phyloP scores from a whole-genome alignment of 2,797 vertebrate species.

The Syngnathus acus region DNA sequence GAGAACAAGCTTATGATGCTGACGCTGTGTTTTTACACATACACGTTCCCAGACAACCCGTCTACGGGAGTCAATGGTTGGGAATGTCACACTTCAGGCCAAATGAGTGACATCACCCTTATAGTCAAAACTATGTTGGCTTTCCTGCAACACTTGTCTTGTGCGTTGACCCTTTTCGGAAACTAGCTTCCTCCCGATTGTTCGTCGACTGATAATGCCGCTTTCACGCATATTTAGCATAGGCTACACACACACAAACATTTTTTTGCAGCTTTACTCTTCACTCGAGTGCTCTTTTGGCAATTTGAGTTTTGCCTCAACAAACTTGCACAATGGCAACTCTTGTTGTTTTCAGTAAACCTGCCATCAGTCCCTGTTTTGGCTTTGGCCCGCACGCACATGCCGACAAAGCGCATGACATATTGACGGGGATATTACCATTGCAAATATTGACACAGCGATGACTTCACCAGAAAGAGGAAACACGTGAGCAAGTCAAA shows the following conservation, averaged over 20 bases:
- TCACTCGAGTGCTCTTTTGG: constrained; percentile 37
- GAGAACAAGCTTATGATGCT: constrained; percentile 4
- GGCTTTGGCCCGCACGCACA: constrained; percentile 20
- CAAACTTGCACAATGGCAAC: constrained; percentile 31
- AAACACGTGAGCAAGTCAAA: constrained; percentile 55
- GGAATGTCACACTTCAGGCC: constrained; percentile 61
- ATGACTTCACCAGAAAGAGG: constrained; percentile 65
- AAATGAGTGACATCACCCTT: constrained; percentile 28
- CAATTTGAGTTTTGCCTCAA: constrained; percentile 29
- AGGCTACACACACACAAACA: constrained; percentile 13
- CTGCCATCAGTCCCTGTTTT: constrained; percentile 15
- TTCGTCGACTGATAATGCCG: background rate
- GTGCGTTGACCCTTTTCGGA: constrained; percentile 4
- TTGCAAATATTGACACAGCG: constrained; percentile 69
- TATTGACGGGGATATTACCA: constrained; percentile 59
- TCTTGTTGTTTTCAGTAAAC: constrained; percentile 60
- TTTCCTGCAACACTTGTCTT: constrained; percentile 46
- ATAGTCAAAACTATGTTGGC: constrained; percentile 30
- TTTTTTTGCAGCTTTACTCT: constrained; percentile 33
- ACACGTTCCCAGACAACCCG: constrained; percentile 9
- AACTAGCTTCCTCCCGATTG: background rate
- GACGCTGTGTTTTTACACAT: constrained; percentile 26
- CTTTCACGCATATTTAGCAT: constrained; percentile 16
- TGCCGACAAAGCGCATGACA: constrained; percentile 30
- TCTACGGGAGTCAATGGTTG: constrained; percentile 25